A percentile compares a stretch with the other conserved stretches of the same genome.
Evolutionary conservation across 2,113 vertebrate genomes (phyloP).

Genomic region (Tachycineta bicolor): DNA sequence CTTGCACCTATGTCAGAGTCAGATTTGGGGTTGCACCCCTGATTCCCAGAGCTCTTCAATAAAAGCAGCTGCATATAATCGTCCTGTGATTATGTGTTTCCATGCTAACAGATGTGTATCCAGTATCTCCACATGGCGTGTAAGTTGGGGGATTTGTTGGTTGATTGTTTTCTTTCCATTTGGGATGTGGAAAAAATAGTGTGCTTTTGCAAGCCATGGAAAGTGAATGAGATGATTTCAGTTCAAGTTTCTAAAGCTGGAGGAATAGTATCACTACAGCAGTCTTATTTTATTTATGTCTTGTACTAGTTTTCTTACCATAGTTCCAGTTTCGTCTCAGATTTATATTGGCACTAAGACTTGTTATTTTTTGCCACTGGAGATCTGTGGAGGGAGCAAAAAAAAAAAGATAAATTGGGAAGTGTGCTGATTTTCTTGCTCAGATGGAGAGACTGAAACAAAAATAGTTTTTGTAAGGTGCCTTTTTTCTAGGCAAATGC

Average conservation of each 20-base stretch:
- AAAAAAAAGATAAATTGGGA: not conserved
- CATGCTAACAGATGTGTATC: rapidly evolving
- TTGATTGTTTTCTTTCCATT: not conserved
- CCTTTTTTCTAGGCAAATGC: not conserved
- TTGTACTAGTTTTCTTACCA: not conserved
- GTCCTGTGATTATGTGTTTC: too few relatives aligned
- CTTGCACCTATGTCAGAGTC: too few relatives aligned
- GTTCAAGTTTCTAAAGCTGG: not conserved
- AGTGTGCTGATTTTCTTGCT: not conserved
- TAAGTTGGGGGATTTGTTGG: not conserved
- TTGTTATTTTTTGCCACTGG: not conserved
- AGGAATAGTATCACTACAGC: not conserved
- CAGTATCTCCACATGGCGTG: not conserved
- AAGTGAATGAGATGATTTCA: not conserved
- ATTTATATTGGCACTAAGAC: not conserved
- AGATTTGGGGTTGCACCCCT: too few relatives aligned
- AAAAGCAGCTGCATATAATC: too few relatives aligned
- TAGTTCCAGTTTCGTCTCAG: not conserved
- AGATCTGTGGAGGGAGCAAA: not conserved
- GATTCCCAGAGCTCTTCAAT: too few relatives aligned
- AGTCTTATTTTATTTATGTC: not conserved
- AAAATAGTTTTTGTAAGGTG: not conserved
- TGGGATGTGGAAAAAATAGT: not conserved
- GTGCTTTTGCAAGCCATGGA: not conserved
- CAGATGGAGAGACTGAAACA: not conserved